Evolutionary conservation across 2,797 vertebrate genomes (phyloP), one percentile per base, ranked within the genome.

Genomic region (Petrocephalus schoutedeni): DNA sequence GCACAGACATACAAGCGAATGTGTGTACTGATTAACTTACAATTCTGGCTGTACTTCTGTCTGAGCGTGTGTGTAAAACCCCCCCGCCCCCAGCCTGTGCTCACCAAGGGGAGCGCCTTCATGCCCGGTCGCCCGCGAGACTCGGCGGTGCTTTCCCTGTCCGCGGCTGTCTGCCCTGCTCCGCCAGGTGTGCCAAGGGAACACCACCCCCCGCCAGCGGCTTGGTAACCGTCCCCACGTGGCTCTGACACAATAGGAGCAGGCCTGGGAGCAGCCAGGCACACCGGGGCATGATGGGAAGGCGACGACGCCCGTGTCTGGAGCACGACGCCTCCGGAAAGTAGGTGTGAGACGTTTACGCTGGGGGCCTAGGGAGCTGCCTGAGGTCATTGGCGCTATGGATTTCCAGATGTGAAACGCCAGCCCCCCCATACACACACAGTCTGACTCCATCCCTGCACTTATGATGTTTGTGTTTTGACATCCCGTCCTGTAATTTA

Each of bases 331-430:
- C 92, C 88, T 89, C 90, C 41, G 89, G 94, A 92, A 28, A 53
- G 49, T 12, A 83, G 93, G 93, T 45, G 67, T 89, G 90, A 87
- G 87, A 91, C 92, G 88, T 91, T 92, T 57, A 3, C 4, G 28
- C 59, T 56, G 80, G 32, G 51, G 45, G 28, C 21, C 45, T 51
- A 2, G 92, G 89, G 67, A 87, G 91, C 93, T 91, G 92, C 93
- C 95, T 94, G 94, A 95, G 93, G 94, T 95, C 94, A 95, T 93
- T 92, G 90, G 89, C 86, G 89, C 91, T 91, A 91, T 90, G 93
- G 93, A 94, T 93, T 94, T 94, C 86, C 19, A 51, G 56, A 91
- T 92, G 91, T 94, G 94, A 94, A 93, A 94, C 86, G 88, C 41
- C 57, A 21, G 3, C 23, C 8, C 4, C 28, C 16, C 12, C 36